phyloP scores from a whole-genome alignment of 2,113 vertebrate species.

The Syngnathus floridae region DNA sequence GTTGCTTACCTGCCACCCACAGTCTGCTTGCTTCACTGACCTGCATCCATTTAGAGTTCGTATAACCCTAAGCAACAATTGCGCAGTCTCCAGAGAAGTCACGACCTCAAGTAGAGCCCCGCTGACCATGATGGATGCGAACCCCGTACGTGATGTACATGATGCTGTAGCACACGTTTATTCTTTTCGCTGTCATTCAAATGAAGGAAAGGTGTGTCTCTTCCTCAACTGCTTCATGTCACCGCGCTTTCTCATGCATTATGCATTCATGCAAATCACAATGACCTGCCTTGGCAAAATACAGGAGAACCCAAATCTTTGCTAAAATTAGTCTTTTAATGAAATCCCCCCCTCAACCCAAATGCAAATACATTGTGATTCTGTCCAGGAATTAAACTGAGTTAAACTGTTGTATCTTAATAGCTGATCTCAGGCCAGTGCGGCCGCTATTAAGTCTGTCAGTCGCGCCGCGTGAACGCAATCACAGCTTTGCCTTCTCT shows the following conservation, averaged over 20 bases:
- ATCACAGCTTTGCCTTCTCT: slow-evolving; percentile 72
- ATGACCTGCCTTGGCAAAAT: slow-evolving; percentile 59
- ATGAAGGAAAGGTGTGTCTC: slow-evolving; percentile 52
- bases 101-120: slow-evolving; percentile 36
- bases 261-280: slow-evolving; percentile 70
- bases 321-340: slow-evolving; percentile 73
- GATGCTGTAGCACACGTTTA: slow-evolving; percentile 35
- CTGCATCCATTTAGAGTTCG: slow-evolving; percentile 36
- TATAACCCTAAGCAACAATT: slow-evolving; percentile 34
- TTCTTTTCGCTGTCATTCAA: slow-evolving; percentile 27
- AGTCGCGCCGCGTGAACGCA: slow-evolving; percentile 57
- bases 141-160: slow-evolving; percentile 3
- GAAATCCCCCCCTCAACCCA: slow-evolving; percentile 70
- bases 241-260: slow-evolving; percentile 59
- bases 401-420: slow-evolving; percentile 73
- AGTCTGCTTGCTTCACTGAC: slow-evolving; percentile 35
- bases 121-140: slow-evolving; percentile 42
- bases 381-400: slow-evolving; percentile 70
- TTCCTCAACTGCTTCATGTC: slow-evolving; percentile 46
- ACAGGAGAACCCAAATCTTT: slow-evolving; percentile 66
- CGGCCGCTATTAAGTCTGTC: slow-evolving; percentile 64
- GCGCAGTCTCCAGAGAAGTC: slow-evolving; percentile 44
- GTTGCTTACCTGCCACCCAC: slow-evolving; percentile 29
- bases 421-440: slow-evolving; percentile 72
- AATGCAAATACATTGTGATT: slow-evolving; percentile 69